Evolutionary conservation across 2,113 vertebrate species (phyloP).

Genomic region (Prinia subflava): DNA sequence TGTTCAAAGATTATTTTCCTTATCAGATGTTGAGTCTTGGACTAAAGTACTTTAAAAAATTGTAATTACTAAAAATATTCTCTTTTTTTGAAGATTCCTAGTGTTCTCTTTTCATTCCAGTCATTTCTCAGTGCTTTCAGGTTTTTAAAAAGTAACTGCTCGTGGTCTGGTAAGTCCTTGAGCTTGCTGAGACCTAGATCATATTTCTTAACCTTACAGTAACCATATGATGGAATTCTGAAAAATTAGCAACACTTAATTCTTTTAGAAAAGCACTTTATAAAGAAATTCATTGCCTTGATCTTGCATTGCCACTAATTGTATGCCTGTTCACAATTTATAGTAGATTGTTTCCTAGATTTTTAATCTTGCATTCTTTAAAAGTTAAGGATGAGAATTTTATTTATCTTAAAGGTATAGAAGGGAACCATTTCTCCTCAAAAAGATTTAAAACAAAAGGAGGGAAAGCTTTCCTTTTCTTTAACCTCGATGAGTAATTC

Average conservation of each 20-base stretch:
- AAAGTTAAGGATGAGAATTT: neutral
- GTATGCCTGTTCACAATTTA: neutral
- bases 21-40: neutral
- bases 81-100: neutral
- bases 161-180: neutral
- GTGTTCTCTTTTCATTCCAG: neutral
- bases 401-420: neutral
- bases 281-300: neutral
- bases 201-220: neutral
- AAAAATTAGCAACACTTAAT: neutral
- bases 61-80: neutral
- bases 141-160: neutral
- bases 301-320: neutral
- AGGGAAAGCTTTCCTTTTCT: neutral
- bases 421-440: neutral
- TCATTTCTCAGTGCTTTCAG: neutral
- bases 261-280: neutral
- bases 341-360: neutral
- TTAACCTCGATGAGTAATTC: neutral
- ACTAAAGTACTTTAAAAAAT: neutral
- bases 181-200: neutral
- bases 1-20: neutral
- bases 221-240: neutral
- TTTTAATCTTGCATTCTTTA: neutral
- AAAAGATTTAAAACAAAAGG: neutral